These are phyloP conservation scores for Octopus sinensis DNA, from an alignment of 1,140 invertebrate genomes.

Conservation along the genomic window DNA sequence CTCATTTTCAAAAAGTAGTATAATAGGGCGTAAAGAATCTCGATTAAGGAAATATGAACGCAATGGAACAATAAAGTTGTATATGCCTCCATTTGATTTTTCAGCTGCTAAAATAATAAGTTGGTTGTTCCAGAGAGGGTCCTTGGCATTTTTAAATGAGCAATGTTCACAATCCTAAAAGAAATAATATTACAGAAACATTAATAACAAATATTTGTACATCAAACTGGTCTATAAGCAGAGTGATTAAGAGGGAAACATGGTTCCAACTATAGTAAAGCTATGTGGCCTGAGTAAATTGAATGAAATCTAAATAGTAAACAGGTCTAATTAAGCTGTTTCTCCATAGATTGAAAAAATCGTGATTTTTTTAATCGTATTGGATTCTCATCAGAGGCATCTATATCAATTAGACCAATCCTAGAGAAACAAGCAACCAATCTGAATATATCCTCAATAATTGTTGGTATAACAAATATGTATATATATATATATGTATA, in stretches of 20 bases:
- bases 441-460: too few species aligned
- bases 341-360: too few species aligned
- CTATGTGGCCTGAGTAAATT: too few species aligned
- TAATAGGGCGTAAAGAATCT: constrained; percentile 91
- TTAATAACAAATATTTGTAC: neutral
- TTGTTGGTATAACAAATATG: too few species aligned
- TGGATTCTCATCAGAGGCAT: too few species aligned
- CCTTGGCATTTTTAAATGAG: constrained; percentile 85
- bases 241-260: neutral
- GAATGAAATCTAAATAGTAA: too few species aligned
- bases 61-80: constrained; percentile 96
- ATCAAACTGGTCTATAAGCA: neutral
- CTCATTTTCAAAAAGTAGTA: constrained; percentile 81
- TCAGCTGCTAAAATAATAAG: constrained; percentile 95
- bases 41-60: constrained; percentile 92
- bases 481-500: too few species aligned
- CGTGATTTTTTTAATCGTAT: too few species aligned
- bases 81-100: constrained; percentile 92
- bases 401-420: too few species aligned
- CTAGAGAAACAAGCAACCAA: too few species aligned
- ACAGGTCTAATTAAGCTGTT: too few species aligned
- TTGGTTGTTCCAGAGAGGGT: constrained; percentile 96
- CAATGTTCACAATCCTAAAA: constrained; percentile 87
- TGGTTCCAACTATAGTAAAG: neutral
- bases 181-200: constrained; percentile 2